These are phyloP conservation scores for Cephus pygmeus DNA, from an alignment of 2,888 invertebrate species.

Conservation along the genomic window DNA sequence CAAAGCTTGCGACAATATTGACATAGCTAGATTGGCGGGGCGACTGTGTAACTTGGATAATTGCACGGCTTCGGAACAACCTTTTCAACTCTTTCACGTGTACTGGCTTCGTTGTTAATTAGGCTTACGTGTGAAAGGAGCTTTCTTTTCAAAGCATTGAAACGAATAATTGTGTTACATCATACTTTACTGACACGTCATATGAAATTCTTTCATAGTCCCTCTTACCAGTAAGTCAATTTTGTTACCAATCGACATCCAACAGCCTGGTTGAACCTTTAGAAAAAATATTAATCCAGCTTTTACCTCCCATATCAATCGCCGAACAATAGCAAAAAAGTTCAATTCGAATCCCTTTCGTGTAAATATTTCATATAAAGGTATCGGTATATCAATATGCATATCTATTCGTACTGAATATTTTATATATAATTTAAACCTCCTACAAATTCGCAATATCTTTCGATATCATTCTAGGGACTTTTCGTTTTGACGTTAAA, in stretches of 20 bases:
- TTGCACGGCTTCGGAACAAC: conserved; percentile 23
- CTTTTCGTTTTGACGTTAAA: not conserved
- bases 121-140: not conserved
- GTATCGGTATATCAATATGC: not conserved
- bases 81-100: conserved; percentile 8
- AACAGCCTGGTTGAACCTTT: not conserved
- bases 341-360: not conserved
- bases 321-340: not conserved
- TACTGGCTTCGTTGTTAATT: not conserved
- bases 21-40: conserved; percentile 25
- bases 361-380: not conserved
- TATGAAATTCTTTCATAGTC: not conserved
- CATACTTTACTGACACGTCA: not conserved
- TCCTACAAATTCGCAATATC: not conserved
- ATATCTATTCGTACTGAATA: not conserved
- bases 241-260: not conserved
- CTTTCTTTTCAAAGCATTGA: not conserved
- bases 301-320: not conserved
- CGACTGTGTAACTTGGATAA: conserved; percentile 27
- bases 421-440: not conserved
- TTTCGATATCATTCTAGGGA: not conserved
- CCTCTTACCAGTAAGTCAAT: not conserved
- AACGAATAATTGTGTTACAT: not conserved
- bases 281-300: not conserved
- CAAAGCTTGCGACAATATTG: conserved; percentile 35